phyloP scores from a whole-genome alignment of 2,888 invertebrate genomes.

The Torymus tubicola region DNA sequence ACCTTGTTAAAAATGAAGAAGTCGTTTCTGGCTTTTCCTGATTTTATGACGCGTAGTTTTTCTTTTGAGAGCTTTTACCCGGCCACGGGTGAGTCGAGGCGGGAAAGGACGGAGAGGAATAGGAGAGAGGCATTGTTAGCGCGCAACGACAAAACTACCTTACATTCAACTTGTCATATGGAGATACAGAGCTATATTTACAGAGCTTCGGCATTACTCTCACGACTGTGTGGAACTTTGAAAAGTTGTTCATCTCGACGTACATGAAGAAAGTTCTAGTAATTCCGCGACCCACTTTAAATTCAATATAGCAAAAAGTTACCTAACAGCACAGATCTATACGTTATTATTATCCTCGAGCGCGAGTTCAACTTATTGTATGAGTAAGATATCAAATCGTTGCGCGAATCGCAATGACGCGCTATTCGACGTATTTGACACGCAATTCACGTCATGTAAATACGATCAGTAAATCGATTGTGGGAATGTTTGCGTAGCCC shows the following conservation, averaged over 20 bases:
- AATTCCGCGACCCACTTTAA: conserved; percentile 37
- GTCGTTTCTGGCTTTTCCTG: too few relatives aligned
- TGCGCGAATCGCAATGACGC: not conserved
- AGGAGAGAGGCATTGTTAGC: conserved; percentile 28
- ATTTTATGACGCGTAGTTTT: conserved; percentile 7
- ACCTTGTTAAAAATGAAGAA: too few relatives aligned
- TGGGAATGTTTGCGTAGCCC: too few relatives aligned
- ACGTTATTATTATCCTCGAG: conserved; percentile 12
- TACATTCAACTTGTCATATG: conserved; percentile 38
- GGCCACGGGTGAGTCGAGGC: not conserved
- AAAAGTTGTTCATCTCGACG: conserved; percentile 28
- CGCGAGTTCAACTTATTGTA: too few relatives aligned
- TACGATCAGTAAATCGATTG: too few relatives aligned
- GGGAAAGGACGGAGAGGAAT: not conserved
- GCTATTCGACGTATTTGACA: not conserved
- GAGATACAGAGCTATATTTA: conserved; percentile 13
- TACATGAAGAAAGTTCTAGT: conserved; percentile 28
- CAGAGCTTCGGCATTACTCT: conserved; percentile 35
- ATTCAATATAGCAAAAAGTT: conserved; percentile 42
- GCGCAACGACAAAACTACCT: conserved; percentile 43
- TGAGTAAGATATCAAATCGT: not conserved
- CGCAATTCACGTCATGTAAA: too few relatives aligned
- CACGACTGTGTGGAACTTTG: conserved; percentile 33
- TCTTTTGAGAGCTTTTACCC: conserved; percentile 14
- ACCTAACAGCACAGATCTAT: not conserved